Base-by-base conservation (phyloP, 64 coral and sea anemone genomes). In the Dendronephthya gigantea region DNA sequence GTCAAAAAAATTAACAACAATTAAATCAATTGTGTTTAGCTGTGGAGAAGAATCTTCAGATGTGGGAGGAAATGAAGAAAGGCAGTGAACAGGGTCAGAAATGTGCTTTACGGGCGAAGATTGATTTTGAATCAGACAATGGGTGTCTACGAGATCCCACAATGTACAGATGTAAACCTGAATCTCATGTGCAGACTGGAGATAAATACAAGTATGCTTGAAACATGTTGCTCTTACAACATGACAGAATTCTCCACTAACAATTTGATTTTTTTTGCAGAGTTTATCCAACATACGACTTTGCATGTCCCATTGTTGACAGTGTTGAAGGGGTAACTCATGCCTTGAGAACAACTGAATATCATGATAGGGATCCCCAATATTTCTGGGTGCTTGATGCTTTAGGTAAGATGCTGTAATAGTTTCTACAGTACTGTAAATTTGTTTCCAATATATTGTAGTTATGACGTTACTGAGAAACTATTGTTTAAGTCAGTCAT, bases 31-130 rank as follows among this genome's bases (percentile, higher is more conserved):
- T 45, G 41, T 48, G 51, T 12, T 11, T 31, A 98, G 95, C 92
- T 51, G 82, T 98, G 28, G 95, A 98, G 82, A 98, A 98, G 30
- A 98, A 98, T 40, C 89, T 98, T 0, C 65, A 93, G 50, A 82
- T 91, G 58, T 98, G 95, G 95, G 89, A 91, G 48, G 95, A 98
- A 84, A 98, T 98, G 95, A 98, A 98, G 38, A 90, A 86, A n/a
- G 95, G 95, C 7, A 91, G 84, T 38, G 90, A 93, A 33, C 43
- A 29, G 82, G 95, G 95, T 6, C 89, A 93, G 51, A 98, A 52
- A 83, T 98, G 88, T 83, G 90, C 89, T 19, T 13, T 93, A 5
- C 85, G 95, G n/a, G 95, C 95, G 9, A 98, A 98, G 43, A 91
- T 98, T 30, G 95, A 98, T 83, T 93, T 93, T 38, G 47, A 89